phyloP scores from a whole-genome alignment of 2,113 vertebrate species.

The Cyprinodon brontotheroides region DNA sequence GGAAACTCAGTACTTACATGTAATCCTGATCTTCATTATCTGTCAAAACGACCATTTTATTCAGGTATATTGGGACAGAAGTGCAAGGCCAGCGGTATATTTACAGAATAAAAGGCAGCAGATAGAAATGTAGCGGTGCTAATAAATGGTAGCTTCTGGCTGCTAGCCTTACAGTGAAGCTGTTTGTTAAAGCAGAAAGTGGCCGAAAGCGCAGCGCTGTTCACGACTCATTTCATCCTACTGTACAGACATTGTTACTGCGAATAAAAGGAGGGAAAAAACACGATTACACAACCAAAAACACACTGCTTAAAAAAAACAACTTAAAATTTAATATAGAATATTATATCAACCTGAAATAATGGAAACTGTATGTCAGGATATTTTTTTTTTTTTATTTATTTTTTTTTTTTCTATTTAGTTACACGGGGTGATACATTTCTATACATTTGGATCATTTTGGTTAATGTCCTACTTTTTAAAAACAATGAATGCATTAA shows the following conservation, averaged over 20 bases:
- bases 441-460: too few species aligned
- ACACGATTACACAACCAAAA: too few species aligned
- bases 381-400: too few species aligned
- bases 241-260: not conserved
- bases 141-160: conserved; percentile 21
- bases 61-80: not conserved
- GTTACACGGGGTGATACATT: too few species aligned
- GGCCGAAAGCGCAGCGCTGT: not conserved
- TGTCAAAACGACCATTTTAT: conserved; percentile 82
- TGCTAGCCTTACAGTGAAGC: not conserved
- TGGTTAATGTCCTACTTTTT: too few species aligned
- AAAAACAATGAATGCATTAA: too few species aligned
- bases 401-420: too few species aligned
- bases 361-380: too few species aligned
- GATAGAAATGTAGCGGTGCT: not conserved
- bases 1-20: conserved; percentile 75
- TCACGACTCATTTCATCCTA: not conserved
- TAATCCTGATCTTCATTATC: conserved; percentile 77
- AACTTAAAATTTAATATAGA: too few species aligned
- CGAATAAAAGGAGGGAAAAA: too few species aligned
- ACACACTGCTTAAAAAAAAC: too few species aligned
- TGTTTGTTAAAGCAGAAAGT: not conserved
- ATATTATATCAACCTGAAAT: too few species aligned
- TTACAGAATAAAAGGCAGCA: not conserved
- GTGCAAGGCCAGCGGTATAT: not conserved